Percentiles rank a stretch among this genome's conserved stretches.
Conservation (phyloP, 92 coral and sea anemone species). For the Heliopora coerulea region DNA sequence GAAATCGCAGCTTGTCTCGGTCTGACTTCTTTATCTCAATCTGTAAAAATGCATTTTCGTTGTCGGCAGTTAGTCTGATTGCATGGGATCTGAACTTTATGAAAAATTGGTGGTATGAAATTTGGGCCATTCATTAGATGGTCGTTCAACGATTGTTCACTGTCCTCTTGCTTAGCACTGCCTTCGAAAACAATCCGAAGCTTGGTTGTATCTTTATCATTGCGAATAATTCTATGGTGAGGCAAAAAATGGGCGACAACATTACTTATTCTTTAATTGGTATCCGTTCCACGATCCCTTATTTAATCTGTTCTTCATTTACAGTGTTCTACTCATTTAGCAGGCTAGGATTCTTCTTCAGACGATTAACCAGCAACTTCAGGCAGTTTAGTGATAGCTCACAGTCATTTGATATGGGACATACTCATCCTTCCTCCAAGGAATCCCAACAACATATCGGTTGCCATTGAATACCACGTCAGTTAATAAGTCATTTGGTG, state of each 20-base stretch:
- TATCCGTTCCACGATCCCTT: slow-evolving; percentile 10
- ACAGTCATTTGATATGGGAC: background rate
- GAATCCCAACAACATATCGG: slow-evolving; percentile 16
- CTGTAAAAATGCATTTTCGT: slow-evolving; percentile 25
- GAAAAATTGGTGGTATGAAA: slow-evolving; percentile 46
- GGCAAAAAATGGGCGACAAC: background rate
- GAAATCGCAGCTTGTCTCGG: slow-evolving; percentile 19
- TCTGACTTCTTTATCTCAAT: background rate
- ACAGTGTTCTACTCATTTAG: background rate
- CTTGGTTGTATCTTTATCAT: slow-evolving; percentile 49
- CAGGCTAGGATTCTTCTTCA: background rate
- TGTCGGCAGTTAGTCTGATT: slow-evolving; percentile 1
- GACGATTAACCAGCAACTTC: background rate
- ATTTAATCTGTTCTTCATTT: slow-evolving; percentile 7
- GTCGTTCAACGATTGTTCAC: slow-evolving; percentile 48
- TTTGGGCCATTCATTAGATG: slow-evolving; percentile 56
- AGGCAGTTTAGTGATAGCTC: slow-evolving; percentile 9
- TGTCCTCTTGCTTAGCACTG: slow-evolving; percentile 21
- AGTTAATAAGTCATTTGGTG: background rate
- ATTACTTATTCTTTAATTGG: background rate
- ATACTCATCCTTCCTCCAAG: slow-evolving; percentile 18
- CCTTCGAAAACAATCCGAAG: slow-evolving; percentile 58
- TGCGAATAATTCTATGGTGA: slow-evolving; percentile 1
- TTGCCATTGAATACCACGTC: background rate
- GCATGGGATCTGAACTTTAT: slow-evolving; percentile 16